Evolutionary conservation across 2,888 invertebrate genomes (phyloP), one percentile per base, ranked within the genome.

Genomic region (Galerucella nymphaeae): DNA sequence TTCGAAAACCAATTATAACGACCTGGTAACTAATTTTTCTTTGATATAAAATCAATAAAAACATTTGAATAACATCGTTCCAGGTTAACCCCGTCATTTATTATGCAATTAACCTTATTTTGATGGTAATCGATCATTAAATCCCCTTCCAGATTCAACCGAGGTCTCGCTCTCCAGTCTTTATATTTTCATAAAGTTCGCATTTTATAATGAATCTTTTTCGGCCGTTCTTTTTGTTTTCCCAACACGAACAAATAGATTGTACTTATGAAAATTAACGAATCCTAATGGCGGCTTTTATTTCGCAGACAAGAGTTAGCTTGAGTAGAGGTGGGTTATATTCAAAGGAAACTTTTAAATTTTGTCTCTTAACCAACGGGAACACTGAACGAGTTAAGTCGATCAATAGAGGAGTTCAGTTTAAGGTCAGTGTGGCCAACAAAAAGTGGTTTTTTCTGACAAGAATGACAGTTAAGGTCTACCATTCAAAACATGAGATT

Each of bases 231-330:
- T 59, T 69, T 69, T 62, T 50, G 30, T 38, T 38, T 69, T 55
- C 53, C 18, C 66, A 38, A 48, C 20, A 53, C n/a, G 14, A 30
- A 23, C 50, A 69, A 69, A 61, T 53, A 62, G 62, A 62, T 61
- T 62, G 42, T 70, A 70, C 38, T 63, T 63, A 42, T 63, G 62
- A 70, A 63, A 57, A 48, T 55, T 70, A 70, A 58, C 65, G 70
- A 69, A 69, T 69, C 62, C 63, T 63, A 62, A 55, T 70, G 53
- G 57, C 55, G 20, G 70, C 42, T 69, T 66, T 66, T 14, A 20
- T 9, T 13, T 41, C 13, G 41, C 20, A n/a, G 38, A 62, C 42
- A 42, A 62, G 61, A 42, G 58, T 42, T 16, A 62, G 53, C 57
- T 53, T 42, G 16, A 18, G 18, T 38, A 71, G 45, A 58, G 48